phyloP scores from a whole-genome alignment of 1,140 invertebrate genomes.

The Thaumatotibia leucotreta region DNA sequence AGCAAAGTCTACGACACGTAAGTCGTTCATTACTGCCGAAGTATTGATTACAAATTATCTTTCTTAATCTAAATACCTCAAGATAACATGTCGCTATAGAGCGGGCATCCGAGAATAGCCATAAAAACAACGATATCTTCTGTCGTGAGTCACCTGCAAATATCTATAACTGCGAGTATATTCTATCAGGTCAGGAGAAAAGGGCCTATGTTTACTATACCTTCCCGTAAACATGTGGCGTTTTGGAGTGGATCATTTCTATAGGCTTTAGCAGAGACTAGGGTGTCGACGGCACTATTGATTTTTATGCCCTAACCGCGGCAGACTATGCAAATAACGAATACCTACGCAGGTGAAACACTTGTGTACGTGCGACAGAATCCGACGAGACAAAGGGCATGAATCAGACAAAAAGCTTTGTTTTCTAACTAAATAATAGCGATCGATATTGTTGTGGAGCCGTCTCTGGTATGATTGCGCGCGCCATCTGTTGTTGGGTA shows the following conservation, averaged over 20 bases:
- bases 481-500: constrained; percentile 34
- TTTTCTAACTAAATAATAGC: constrained; percentile 6
- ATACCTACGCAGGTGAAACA: constrained; percentile 9
- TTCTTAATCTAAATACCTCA: constrained; percentile 7
- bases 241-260: neutral
- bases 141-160: neutral
- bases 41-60: constrained; percentile 5
- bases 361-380: constrained; percentile 8
- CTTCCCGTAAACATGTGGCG: neutral
- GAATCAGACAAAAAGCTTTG: constrained; percentile 12
- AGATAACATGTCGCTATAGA: neutral
- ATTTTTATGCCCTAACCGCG: constrained; percentile 32
- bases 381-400: constrained; percentile 7
- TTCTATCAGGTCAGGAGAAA: neutral
- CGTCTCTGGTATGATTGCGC: neutral
- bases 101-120: neutral
- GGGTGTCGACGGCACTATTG: constrained; percentile 21
- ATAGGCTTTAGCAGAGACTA: neutral
- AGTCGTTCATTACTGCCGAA: neutral
- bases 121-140: neutral
- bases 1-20: neutral
- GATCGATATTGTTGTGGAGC: constrained; percentile 3
- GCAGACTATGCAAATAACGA: constrained; percentile 19
- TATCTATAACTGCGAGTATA: neutral
- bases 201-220: neutral